Evolutionary conservation across 1,140 invertebrate genomes (phyloP), one percentile per base, ranked within the genome.

Genomic region (Anoplolepis gracilipes): DNA sequence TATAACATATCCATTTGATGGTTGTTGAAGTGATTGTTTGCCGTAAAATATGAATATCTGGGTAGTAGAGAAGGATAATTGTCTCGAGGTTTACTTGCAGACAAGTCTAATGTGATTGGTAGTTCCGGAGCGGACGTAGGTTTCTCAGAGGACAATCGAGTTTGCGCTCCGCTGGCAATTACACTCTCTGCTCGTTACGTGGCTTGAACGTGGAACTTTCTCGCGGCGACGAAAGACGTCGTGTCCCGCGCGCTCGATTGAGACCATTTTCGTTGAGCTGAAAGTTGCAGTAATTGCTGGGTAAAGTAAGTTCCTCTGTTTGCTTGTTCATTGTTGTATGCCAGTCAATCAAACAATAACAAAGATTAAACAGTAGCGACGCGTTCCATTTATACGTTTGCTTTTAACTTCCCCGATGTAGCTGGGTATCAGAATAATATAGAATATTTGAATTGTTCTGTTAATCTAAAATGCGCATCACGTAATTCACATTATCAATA

Each of bases 91-190:
- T 87, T 87, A 87, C 79, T 87, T 62, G 85, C 30, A 87, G 85
- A 85, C 75, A 85, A 64, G 69, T 87, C 84, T 87, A 89, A 85
- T 85, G 75, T 86, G 81, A 87, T 90, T 87, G 86, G 67, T 28
- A 79, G 85, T 87, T 90, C 69, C 42, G 49, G 75, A 75, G 76
- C 49, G 78, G 69, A 89, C 57, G 59, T 42, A 59, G 33, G 36
- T 36, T 62, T 57, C 49, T 84, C 33, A 65, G 28, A 85, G 69
- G 81, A 85, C 53, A 86, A 87, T 90, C 46, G 64, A 81, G 73
- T 76, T 84, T 65, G 36, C 36, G 46, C 78, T 76, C 53, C 49
- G 61, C 36, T 39, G 39, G 55, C 79, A 33, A 61, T 89, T 81
- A 85, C 49, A 28, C 69, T 75, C 61, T 79, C 39, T 22, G 61